Base-by-base conservation (phyloP, 2,888 invertebrate genomes). In the Loripinus fragilis region DNA sequence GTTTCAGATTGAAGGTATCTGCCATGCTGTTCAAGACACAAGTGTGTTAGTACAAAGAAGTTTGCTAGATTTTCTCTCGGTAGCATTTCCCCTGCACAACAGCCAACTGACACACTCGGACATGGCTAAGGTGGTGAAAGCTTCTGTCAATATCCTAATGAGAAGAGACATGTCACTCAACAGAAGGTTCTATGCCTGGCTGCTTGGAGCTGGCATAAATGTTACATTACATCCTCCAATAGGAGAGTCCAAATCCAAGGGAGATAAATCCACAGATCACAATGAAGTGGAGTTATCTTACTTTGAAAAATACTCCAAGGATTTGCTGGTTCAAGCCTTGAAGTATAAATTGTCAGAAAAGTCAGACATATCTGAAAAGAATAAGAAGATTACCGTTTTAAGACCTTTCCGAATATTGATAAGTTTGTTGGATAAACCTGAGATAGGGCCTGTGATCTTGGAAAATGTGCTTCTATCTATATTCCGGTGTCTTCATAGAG, bases 81-180 rank as follows among this genome's bases (percentile, higher is more conserved):
- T 96, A 8, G 97, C 97, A 35, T 97, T 98, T 93, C 97, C 97
- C 23, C 96, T 97, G 95, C 96, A 97, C 86, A 96, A 96, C 89
- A 96, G 95, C 79, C 96, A 96, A 90, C 94, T 95, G 71, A 93
- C 93, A 3, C 88, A 89, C 42, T 94, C 95, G 12, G 97, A 97
- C 91, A 95, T 96, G 95, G 95, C 96, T 67, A 91, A 95, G 74
- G 94, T 97, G 81, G 95, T 97, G 10, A 96, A 96, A 33, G 96
- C 97, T 75, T 96, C 96, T 35, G 94, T 97, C 71, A 94, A 94
- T 80, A 94, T 95, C 2, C 96, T 98, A 82, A 94, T 98, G 68
- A 94, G 97, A 60, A 94, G 98, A 80, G 98, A 98, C 92, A 97
- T 97, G 97, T 97, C 97, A 38, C 94, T 98, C 20, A 98, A 98